phyloP scores from a whole-genome alignment of 2,888 invertebrate species.

The Muschampia plurimacula region DNA sequence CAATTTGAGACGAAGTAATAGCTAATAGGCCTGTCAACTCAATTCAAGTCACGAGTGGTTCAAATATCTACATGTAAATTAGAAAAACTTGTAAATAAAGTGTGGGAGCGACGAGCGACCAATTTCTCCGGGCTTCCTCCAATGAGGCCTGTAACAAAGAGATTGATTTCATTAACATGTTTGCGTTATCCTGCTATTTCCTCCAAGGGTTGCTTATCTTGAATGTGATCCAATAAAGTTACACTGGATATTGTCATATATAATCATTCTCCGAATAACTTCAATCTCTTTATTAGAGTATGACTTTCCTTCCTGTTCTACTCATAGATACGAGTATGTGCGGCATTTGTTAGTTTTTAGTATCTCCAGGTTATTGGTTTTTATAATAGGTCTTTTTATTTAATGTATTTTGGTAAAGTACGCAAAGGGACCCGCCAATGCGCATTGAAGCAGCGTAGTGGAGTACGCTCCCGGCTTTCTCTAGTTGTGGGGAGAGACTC shows the following conservation, averaged over 20 bases:
- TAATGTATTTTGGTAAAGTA: background rate
- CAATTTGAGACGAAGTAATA: conserved; percentile 51
- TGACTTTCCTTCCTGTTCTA: conserved; percentile 32
- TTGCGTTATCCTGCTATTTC: conserved; percentile 52
- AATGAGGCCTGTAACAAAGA: conserved; percentile 63
- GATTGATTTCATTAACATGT: conserved; percentile 64
- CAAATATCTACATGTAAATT: conserved; percentile 72
- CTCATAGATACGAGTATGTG: conserved; percentile 24
- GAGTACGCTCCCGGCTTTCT: no score
- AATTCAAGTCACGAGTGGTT: conserved; percentile 76
- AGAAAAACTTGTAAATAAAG: conserved; percentile 74
- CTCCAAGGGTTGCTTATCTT: conserved; percentile 53
- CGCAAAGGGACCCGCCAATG: background rate
- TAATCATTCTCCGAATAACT: conserved; percentile 44
- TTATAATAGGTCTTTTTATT: background rate
- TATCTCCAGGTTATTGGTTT: conserved; percentile 4
- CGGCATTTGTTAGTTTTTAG: conserved; percentile 14
- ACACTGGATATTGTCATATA: conserved; percentile 45
- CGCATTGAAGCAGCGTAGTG: no score
- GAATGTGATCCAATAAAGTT: conserved; percentile 49
- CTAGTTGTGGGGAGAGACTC: no score
- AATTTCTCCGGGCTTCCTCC: conserved; percentile 46
- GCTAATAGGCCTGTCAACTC: conserved; percentile 58
- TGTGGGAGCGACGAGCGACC: conserved; percentile 52
- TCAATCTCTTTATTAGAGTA: conserved; percentile 38